These are phyloP conservation scores for Onthophagus taurus DNA, from an alignment of 1,140 invertebrate species.

Conservation along the genomic window DNA sequence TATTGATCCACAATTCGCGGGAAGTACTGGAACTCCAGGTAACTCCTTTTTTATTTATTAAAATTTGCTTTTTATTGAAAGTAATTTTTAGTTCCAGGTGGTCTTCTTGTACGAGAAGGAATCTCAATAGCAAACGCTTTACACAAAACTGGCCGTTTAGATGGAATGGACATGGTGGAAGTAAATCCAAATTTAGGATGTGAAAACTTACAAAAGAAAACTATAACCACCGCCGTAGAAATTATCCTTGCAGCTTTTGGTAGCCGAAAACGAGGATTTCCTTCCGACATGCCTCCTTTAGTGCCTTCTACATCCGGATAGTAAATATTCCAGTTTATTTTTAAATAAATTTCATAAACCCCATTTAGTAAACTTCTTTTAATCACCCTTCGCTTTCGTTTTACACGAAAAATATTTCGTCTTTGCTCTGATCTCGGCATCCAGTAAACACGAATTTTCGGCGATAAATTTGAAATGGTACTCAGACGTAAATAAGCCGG, in stretches of 20 bases:
- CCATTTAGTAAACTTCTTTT: too few relatives aligned
- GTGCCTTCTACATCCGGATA: too few relatives aligned
- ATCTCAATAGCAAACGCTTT: constrained; percentile 73
- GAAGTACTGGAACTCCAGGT: constrained; percentile 81
- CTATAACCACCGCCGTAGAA: constrained; percentile 59
- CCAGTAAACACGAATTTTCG: too few relatives aligned
- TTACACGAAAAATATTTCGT: too few relatives aligned
- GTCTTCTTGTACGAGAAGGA: constrained; percentile 77
- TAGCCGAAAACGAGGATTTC: constrained; percentile 54
- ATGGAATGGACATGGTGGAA: constrained; percentile 79
- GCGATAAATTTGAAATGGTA: too few relatives aligned
- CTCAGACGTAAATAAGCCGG: too few relatives aligned
- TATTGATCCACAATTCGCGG: constrained; percentile 72
- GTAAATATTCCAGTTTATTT: too few relatives aligned
- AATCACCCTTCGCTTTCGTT: too few relatives aligned
- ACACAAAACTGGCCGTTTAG: constrained; percentile 62
- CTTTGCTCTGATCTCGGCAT: too few relatives aligned
- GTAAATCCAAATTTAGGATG: constrained; percentile 74
- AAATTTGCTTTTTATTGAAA: too few relatives aligned
- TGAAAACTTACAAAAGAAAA: constrained; percentile 49
- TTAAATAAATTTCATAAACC: too few relatives aligned
- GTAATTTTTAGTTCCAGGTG: constrained; percentile 65
- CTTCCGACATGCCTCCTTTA: too few relatives aligned
- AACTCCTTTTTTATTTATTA: constrained; percentile 16
- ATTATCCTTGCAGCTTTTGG: constrained; percentile 62